A percentile compares a stretch with the other conserved stretches of the same genome.
phyloP scores from a whole-genome alignment of 2,888 invertebrate species.

The Stegana nigrithorax region DNA sequence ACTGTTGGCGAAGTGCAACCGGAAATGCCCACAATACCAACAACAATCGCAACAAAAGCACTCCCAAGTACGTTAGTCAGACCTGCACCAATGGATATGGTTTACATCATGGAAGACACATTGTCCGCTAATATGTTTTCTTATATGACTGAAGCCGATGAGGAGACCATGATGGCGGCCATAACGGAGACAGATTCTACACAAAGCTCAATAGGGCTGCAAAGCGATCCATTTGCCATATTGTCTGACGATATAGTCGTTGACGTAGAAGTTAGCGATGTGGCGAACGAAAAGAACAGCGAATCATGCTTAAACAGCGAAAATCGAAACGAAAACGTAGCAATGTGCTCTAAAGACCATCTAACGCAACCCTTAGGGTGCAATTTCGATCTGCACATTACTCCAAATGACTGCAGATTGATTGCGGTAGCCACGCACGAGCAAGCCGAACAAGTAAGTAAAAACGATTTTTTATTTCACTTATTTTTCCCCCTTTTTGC shows the following conservation, averaged over 20 bases:
- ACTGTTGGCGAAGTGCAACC: constrained; percentile 16
- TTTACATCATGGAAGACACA: constrained; percentile 53
- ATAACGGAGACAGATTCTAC: no score
- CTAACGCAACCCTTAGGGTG: no score
- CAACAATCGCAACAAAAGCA: constrained; percentile 29
- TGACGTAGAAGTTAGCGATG: constrained; percentile 6
- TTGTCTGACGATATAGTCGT: constrained; percentile 33
- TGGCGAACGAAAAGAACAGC: no score
- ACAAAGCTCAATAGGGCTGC: constrained; percentile 20
- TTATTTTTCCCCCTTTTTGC: no score
- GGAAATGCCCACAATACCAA: constrained; percentile 20
- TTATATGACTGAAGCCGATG: constrained; percentile 36
- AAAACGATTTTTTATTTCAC: no score
- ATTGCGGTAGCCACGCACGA: no score
- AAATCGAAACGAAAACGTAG: no score
- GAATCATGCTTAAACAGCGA: constrained; percentile 15
- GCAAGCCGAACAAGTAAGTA: no score
- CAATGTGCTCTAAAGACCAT: no score
- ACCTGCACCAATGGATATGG: constrained; percentile 41
- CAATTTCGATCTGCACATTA: no score
- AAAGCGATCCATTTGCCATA: constrained; percentile 49
- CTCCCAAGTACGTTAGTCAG: constrained; percentile 4
- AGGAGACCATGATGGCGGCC: constrained; percentile 33
- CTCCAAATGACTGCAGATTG: no score
- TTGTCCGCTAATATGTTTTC: constrained; percentile 38